phyloP scores from a whole-genome alignment of 2,113 vertebrate species.

The Scalopus aquaticus region DNA sequence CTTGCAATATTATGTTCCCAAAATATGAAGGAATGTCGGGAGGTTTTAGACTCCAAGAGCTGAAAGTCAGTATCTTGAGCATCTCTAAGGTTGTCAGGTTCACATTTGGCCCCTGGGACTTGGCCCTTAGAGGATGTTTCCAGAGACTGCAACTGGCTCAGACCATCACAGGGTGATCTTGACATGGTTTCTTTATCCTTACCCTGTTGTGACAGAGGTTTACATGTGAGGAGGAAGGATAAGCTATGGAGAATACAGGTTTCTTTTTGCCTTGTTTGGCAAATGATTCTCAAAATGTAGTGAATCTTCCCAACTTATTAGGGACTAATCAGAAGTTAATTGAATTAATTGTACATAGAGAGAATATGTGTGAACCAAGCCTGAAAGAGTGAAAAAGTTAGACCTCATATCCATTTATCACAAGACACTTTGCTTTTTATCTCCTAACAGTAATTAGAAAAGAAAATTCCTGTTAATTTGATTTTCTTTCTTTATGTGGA shows the following conservation, averaged over 20 bases:
- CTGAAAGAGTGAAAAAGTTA: not conserved
- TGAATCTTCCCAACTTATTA: not conserved
- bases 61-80: not conserved
- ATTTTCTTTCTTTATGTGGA: slow-evolving; percentile 6
- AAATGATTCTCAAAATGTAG: not conserved
- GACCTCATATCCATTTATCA: slow-evolving; percentile 9
- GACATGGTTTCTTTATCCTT: not conserved
- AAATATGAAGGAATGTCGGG: not conserved
- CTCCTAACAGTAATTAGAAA: not conserved
- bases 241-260: not conserved
- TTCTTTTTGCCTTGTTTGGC: slow-evolving; percentile 1
- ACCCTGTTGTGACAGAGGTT: not conserved
- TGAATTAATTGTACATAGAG: not conserved
- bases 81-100: not conserved
- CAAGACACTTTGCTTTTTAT: slow-evolving; percentile 17
- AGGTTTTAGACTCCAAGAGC: not conserved
- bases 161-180: not conserved
- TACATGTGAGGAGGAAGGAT: not conserved
- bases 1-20: not conserved
- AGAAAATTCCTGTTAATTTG: not conserved
- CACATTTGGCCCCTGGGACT: not conserved
- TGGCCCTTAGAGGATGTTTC: not conserved
- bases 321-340: not conserved
- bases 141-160: not conserved
- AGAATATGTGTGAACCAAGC: not conserved